A percentile compares a stretch with the other conserved stretches of the same genome.
Conservation (phyloP, 2,888 invertebrate species). For the Esperia sulphurella region DNA sequence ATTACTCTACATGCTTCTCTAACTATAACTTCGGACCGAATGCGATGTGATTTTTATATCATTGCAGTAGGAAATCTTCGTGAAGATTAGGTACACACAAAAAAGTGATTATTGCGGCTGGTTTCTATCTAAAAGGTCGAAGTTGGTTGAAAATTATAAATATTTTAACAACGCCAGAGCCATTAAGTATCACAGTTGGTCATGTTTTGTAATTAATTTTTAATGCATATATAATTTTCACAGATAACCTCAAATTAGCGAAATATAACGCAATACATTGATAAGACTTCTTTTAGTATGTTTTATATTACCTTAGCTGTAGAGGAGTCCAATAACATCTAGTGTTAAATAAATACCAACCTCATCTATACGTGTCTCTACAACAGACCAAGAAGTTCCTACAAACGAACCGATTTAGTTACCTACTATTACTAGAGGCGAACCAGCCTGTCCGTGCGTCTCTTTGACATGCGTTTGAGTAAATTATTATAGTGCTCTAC, state of each 20-base stretch:
- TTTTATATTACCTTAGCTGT: not conserved
- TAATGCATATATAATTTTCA: conserved; percentile 12
- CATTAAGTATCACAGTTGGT: conserved; percentile 7
- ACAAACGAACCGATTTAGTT: too few relatives aligned
- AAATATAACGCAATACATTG: not conserved
- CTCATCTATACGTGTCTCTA: too few relatives aligned
- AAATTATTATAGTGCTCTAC: too few relatives aligned
- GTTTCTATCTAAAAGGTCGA: conserved; percentile 16
- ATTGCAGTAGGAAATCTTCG: not conserved
- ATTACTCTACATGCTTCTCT: too few relatives aligned
- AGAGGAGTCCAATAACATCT: not conserved
- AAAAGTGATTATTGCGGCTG: not conserved
- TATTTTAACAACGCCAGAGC: conserved; percentile 17
- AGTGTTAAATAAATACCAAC: too few relatives aligned
- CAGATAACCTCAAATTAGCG: conserved; percentile 34
- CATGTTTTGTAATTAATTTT: conserved; percentile 16
- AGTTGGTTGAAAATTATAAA: conserved; percentile 15
- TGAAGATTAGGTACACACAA: not conserved
- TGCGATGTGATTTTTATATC: not conserved
- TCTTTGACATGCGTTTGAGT: too few relatives aligned
- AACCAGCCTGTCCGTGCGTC: too few relatives aligned
- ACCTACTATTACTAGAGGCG: too few relatives aligned
- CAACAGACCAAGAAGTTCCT: too few relatives aligned
- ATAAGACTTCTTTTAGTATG: not conserved
- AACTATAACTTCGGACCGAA: not conserved